Base-by-base conservation (phyloP, 2,797 vertebrate genomes). In the Myiotriccus ornatus region DNA sequence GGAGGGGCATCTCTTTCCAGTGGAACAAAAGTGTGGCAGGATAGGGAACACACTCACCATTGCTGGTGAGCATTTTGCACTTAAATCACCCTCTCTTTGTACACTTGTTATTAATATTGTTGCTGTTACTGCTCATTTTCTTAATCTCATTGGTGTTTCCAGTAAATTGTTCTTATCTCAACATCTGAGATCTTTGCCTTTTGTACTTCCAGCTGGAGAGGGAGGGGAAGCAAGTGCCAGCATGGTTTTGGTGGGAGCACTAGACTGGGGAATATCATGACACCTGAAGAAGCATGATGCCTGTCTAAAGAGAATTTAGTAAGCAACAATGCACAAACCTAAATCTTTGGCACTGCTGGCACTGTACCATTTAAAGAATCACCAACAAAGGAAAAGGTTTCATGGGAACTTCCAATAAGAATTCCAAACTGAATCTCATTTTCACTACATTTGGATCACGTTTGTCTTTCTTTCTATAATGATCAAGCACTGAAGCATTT, bases 291-390 rank as follows among this genome's bases (percentile, higher is more conserved):
- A 27, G 8, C 19, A 69, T 2, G 0, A 7, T 47, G 9, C 41
- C 52, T 70, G 32, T 37, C 21, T 75, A 43, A 80, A 50, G 34
- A 80, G 8, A 4, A 9, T 46, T 70, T 49, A 68, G 10, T 32
- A 71, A 74, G 34, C 3, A 4, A 44, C 4, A 19, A 32, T 0
- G 0, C 17, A 55, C 32, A 70, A 83, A 64, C 13, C 25, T 37
- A 16, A 44, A 55, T 56, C 28, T 41, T 78, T 37, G 41, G 11
- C 44, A 30, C 23, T 70, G 15, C 11, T 64, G 24, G 7, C 9
- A 50, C 20, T 35, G 44, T 41, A 63, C 30, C 19, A 12, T 49
- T 53, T 62, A 55, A 82, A 60, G 50, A 65, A 62, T 34, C 43
- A 73, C 18, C 55, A 82, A 69, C 23, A 78, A 57, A 34, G 8